Percentiles rank a stretch among this genome's conserved stretches.
These are phyloP conservation scores for Andrena dorsata DNA, from an alignment of 2,888 invertebrate genomes.

Conservation along the genomic window DNA sequence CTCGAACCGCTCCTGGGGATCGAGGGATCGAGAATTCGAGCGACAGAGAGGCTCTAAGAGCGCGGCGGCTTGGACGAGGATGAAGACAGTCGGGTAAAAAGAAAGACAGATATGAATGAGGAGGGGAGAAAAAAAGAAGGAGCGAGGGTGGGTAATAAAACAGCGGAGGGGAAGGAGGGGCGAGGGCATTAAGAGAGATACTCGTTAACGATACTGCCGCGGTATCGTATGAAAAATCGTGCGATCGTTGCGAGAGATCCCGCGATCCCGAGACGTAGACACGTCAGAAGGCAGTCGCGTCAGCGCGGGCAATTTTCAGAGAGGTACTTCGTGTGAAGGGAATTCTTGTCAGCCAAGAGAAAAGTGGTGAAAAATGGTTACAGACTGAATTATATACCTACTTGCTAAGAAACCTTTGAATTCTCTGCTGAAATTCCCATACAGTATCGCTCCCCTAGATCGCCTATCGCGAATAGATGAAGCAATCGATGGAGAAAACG, in stretches of 20 bases:
- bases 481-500: not conserved
- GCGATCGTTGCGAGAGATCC: slow-evolving; percentile 63
- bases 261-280: slow-evolving; percentile 50
- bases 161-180: slow-evolving; percentile 34
- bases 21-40: slow-evolving; percentile 52
- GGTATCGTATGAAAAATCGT: slow-evolving; percentile 69
- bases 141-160: slow-evolving; percentile 31
- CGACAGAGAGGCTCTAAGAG: slow-evolving; percentile 11
- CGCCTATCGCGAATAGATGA: not conserved
- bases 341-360: too few relatives aligned
- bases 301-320: slow-evolving; percentile 50
- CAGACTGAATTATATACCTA: too few relatives aligned
- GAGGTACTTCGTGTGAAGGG: too few relatives aligned
- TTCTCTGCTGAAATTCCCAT: not conserved
- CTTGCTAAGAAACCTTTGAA: too few relatives aligned
- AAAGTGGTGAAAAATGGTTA: too few relatives aligned
- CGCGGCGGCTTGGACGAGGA: not conserved
- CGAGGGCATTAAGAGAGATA: slow-evolving; percentile 61
- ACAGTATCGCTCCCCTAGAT: not conserved
- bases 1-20: slow-evolving; percentile 65
- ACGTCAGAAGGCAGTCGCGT: slow-evolving; percentile 52
- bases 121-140: not conserved
- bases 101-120: slow-evolving; percentile 41
- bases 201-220: slow-evolving; percentile 66
- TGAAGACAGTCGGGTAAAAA: slow-evolving; percentile 11